A percentile compares a stretch with the other conserved stretches of the same genome.
Evolutionary conservation across 2,888 invertebrate species (phyloP).

Genomic region (Macrosoma leucophasiata): DNA sequence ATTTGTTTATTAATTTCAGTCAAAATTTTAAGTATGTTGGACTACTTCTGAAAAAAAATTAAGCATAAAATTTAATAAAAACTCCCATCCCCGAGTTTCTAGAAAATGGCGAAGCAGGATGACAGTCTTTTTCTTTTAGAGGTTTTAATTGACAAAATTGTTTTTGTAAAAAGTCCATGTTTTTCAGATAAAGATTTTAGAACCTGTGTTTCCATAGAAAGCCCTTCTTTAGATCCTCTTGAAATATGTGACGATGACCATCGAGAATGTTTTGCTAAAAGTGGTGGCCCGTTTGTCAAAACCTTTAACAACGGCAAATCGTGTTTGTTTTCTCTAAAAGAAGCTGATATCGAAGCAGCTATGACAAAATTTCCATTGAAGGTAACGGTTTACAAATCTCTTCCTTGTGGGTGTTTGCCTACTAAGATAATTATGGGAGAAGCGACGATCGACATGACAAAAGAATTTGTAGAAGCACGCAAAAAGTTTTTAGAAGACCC

Average conservation of each 20-base stretch:
- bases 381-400: conserved; percentile 74
- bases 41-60: conserved; percentile 26
- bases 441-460: conserved; percentile 75
- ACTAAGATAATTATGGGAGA: conserved; percentile 78
- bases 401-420: conserved; percentile 77
- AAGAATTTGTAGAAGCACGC: conserved; percentile 76
- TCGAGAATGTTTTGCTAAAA: conserved; percentile 48
- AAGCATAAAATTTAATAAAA: conserved; percentile 31
- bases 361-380: conserved; percentile 73
- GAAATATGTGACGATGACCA: conserved; percentile 78
- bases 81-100: conserved; percentile 49
- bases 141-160: conserved; percentile 75
- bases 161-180: conserved; percentile 56
- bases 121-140: conserved; percentile 79
- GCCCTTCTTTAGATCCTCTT: conserved; percentile 73
- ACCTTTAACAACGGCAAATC: conserved; percentile 79
- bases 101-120: conserved; percentile 59
- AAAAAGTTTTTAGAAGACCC: conserved; percentile 64
- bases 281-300: conserved; percentile 57
- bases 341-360: conserved; percentile 67
- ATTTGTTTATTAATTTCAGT: conserved; percentile 26
- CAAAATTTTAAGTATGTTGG: conserved; percentile 30
- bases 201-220: conserved; percentile 78
- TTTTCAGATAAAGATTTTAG: conserved; percentile 65
- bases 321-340: conserved; percentile 79